These are phyloP conservation scores for Chitala chitala DNA, from an alignment of 2,113 vertebrate genomes.

Conservation along the genomic window DNA sequence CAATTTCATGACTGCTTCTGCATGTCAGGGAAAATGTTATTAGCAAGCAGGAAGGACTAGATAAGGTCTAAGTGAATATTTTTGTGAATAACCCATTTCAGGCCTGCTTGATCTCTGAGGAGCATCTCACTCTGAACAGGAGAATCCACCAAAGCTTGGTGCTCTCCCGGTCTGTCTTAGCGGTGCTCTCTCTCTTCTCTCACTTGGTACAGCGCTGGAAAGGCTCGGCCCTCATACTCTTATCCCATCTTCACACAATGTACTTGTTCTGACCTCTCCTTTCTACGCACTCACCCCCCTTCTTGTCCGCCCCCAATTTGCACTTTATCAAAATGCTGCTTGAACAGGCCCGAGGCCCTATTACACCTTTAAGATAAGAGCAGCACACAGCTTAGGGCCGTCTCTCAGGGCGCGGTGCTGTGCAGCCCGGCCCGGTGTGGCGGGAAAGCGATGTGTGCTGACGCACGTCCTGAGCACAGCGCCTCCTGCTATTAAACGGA, in stretches of 20 bases:
- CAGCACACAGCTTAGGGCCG: no score
- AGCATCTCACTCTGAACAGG: constrained; percentile 27
- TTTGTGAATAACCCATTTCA: constrained; percentile 35
- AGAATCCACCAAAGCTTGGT: not conserved
- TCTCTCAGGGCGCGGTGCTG: no score
- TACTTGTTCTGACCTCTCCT: not conserved
- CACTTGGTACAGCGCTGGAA: no score
- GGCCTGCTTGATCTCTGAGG: constrained; percentile 21
- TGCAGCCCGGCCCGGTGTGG: no score
- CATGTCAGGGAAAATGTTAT: not conserved
- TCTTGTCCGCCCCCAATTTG: no score
- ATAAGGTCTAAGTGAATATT: constrained; percentile 32
- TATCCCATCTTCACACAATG: no score
- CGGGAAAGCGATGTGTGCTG: no score
- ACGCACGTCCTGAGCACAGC: not conserved
- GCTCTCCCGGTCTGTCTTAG: not conserved
- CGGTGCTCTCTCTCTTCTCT: no score
- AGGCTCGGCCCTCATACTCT: not conserved
- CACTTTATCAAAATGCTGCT: not conserved
- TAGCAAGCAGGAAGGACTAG: not conserved
- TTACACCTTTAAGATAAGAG: not conserved
- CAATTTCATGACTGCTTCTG: not conserved
- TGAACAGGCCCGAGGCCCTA: not conserved
- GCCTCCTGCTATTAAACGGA: constrained; percentile 14
- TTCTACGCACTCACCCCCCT: no score